Percentiles rank a stretch among this genome's conserved stretches.
phyloP scores from a whole-genome alignment of 2,113 vertebrate species.

The Shinisaurus crocodilurus region DNA sequence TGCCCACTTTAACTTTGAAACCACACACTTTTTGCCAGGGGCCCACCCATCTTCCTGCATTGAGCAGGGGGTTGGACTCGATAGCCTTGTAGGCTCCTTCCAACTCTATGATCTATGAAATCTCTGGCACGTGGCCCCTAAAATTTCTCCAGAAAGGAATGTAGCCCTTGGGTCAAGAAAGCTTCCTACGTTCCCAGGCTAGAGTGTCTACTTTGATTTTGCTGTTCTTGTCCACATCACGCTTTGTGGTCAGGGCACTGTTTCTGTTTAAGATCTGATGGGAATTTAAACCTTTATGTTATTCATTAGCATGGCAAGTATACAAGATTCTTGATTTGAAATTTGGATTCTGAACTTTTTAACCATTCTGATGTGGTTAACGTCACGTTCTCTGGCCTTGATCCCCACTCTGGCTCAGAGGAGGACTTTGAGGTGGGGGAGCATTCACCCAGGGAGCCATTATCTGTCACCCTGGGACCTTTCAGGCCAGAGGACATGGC shows the following conservation, averaged over 20 bases:
- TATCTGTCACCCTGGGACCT: too few species aligned
- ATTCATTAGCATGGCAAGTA: neutral
- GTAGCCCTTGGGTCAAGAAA: neutral
- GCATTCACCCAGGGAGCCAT: too few species aligned
- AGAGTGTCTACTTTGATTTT: too few species aligned
- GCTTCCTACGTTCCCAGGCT: neutral
- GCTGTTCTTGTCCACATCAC: neutral
- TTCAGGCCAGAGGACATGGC: too few species aligned
- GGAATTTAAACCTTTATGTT: neutral
- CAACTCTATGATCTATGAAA: too few species aligned
- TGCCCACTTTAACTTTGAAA: neutral
- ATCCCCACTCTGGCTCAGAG: too few species aligned
- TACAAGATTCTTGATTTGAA: neutral
- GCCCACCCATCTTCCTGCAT: too few species aligned
- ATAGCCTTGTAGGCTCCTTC: too few species aligned
- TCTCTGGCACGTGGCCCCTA: neutral
- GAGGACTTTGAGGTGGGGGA: too few species aligned
- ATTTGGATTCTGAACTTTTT: neutral
- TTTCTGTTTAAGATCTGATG: neutral
- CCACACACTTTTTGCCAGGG: neutral
- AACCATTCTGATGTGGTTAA: too few species aligned
- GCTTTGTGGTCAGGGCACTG: neutral
- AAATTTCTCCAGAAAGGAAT: neutral
- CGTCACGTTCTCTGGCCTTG: too few species aligned
- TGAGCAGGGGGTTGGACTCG: too few species aligned